Evolutionary conservation across 1,140 invertebrate species (phyloP), one percentile per base, ranked within the genome.

Genomic region (Aphelenchoides fujianensis): DNA sequence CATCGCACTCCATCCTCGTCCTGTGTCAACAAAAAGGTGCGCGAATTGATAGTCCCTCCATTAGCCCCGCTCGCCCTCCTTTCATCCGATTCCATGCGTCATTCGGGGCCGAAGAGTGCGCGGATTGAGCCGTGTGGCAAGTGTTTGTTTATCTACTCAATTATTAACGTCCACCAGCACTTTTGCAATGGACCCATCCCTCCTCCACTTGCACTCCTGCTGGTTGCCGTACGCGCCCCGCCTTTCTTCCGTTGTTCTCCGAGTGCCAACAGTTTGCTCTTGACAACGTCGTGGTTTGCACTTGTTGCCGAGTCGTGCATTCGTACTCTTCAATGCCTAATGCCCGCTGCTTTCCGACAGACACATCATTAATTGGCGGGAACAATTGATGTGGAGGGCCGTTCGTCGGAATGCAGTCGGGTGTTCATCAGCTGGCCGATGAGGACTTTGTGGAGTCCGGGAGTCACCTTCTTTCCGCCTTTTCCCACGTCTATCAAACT

Each of bases 141-240:
- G 41, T 48, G 41, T 48, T 48, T 48, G 41, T 48, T 48, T 48
- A 48, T 48, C 41, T 48, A 48, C 41, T 48, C 41, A 48, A 48
- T 48, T 48, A 48, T 48, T 48, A 23, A 48, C 41, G 23, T 16
- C 41, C 12, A 48, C 41, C n/a, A n/a, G n/a, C 41, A 48, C 23
- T 23, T 48, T 48, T 48, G 41, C 41, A 48, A 48, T 48, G 23
- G 41, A 48, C 41, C 41, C 41, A 48, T 16, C 41, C 23, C 41
- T 48, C 23, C 23, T 48, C 41, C 41, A 48, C 41, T 48, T 23
- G 12, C 23, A 16, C 23, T 23, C 41, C 12, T 23, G 41, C 12
- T 23, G 41, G 41, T 48, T 48, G 41, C 41, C 41, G 23, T 48
- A 12, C 41, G 23, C 41, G 23, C 41, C 23, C 23, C n/a, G n/a